Evolutionary conservation across 2,888 invertebrate species (phyloP).

Genomic region (Euplexia lucipara): DNA sequence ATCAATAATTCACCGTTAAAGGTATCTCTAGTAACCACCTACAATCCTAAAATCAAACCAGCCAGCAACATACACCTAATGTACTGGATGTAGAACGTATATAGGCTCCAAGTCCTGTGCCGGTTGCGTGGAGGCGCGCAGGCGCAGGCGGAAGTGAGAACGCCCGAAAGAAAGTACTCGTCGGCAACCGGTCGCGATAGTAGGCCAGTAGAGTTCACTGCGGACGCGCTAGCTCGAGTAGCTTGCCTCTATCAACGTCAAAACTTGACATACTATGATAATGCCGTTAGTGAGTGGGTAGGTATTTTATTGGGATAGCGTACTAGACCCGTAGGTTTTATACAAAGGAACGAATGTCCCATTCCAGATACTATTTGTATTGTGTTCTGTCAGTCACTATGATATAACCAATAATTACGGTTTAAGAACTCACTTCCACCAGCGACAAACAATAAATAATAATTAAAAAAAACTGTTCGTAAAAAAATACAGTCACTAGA

Average conservation of each 20-base stretch:
- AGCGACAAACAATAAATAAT: no score
- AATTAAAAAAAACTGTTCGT: no score
- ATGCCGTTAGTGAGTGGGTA: slow-evolving; percentile 58
- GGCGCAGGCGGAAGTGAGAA: slow-evolving; percentile 88
- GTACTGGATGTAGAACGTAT: slow-evolving; percentile 61
- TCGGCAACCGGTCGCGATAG: slow-evolving; percentile 86
- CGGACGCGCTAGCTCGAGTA: slow-evolving; percentile 55
- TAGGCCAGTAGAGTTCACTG: slow-evolving; percentile 80
- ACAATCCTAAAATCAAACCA: neutral
- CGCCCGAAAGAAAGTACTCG: slow-evolving; percentile 88
- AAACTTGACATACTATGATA: slow-evolving; percentile 64
- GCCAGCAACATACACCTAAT: slow-evolving; percentile 2
- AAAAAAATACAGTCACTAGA: no score
- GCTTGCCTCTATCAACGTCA: slow-evolving; percentile 62
- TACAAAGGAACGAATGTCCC: no score
- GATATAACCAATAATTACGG: neutral
- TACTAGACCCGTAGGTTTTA: neutral
- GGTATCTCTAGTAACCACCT: neutral
- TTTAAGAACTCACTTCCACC: no score
- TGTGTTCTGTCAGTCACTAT: neutral
- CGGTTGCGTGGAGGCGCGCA: slow-evolving; percentile 87
- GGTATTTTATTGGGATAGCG: neutral
- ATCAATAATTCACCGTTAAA: no score
- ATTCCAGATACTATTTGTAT: neutral
- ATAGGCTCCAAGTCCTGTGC: slow-evolving; percentile 80